A percentile compares a stretch with the other conserved stretches of the same genome.
Evolutionary conservation across 2,113 vertebrate species (phyloP).

Genomic region (Raphicerus campestris): DNA sequence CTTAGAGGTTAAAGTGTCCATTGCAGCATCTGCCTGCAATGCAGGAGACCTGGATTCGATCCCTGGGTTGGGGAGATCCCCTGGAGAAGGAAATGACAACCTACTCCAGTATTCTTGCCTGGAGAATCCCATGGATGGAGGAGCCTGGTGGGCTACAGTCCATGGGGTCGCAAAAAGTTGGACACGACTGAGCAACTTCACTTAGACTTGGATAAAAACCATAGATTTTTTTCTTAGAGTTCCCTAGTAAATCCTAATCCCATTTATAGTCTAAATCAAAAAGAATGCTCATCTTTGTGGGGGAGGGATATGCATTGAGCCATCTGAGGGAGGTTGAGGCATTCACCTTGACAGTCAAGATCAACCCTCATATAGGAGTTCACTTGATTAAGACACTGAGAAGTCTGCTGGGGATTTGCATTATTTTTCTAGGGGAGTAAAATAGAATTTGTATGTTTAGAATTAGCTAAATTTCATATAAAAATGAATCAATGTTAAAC

Average conservation of each 20-base stretch:
- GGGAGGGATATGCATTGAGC: not conserved
- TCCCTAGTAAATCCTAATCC: not conserved
- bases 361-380: not conserved
- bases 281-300: not conserved
- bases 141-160: too few species aligned
- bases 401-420: not conserved
- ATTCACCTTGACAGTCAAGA: not conserved
- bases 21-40: too few species aligned
- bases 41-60: too few species aligned
- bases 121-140: too few species aligned
- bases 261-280: not conserved
- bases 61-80: too few species aligned
- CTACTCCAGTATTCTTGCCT: too few species aligned
- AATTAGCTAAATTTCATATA: slow-evolving; percentile 9
- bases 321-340: not conserved
- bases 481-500: slow-evolving; percentile 38
- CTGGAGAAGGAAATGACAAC: too few species aligned
- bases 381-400: not conserved
- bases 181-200: too few species aligned
- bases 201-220: too few species aligned
- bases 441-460: not conserved
- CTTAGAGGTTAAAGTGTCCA: too few species aligned
- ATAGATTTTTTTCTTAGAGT: not conserved
- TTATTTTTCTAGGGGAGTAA: not conserved
- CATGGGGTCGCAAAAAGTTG: too few species aligned